Evolutionary conservation across 2,888 invertebrate genomes (phyloP), one percentile per base, ranked within the genome.

Genomic region (Agrotis exclamationis): DNA sequence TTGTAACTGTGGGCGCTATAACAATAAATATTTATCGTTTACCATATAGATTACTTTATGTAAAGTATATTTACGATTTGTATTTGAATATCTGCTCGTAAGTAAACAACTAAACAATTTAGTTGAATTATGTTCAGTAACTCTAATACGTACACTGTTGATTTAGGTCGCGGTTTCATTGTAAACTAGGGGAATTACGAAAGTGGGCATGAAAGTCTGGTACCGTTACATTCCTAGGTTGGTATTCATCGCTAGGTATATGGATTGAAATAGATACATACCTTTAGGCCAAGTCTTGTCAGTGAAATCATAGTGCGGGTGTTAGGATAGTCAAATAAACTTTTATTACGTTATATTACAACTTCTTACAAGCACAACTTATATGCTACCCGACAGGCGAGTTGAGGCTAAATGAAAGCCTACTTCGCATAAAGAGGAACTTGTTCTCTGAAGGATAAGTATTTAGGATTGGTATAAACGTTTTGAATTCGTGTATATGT

Each of bases 21-120:
- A 58, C 62, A 60, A 60, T 80, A 68, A 56, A 72, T 75, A 63
- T 81, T 60, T 68, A 78, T 71, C 39, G 48, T 66, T 20, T 47
- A 53, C 58, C 28, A 67, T 66, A 71, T 62, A 69, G 66, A 64
- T 71, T 63, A 59, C 70, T 70, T 75, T 62, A 58, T 53, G 50
- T 56, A 62, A 3, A 56, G 1, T 54, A 67, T 18, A 65, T 65
- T 63, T 70, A 70, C 47, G 57, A 44, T 58, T 33, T 50, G 3
- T 14, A 48, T 72, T 72, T 72, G 59, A 71, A 63, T 74, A 68
- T 65, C 28, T 54, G 44, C 4, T 24, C 33, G 24, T 50, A 20
- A 47, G 48, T 67, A 72, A 53, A 68, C 24, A 47, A 64, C 66
- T 67, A 72, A 53, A 68, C 24, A 47, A 64, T 69, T 48, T 11